Evolutionary conservation across 2,797 vertebrate genomes (phyloP), one percentile per base, ranked within the genome.

Genomic region (Myotis myotis): DNA sequence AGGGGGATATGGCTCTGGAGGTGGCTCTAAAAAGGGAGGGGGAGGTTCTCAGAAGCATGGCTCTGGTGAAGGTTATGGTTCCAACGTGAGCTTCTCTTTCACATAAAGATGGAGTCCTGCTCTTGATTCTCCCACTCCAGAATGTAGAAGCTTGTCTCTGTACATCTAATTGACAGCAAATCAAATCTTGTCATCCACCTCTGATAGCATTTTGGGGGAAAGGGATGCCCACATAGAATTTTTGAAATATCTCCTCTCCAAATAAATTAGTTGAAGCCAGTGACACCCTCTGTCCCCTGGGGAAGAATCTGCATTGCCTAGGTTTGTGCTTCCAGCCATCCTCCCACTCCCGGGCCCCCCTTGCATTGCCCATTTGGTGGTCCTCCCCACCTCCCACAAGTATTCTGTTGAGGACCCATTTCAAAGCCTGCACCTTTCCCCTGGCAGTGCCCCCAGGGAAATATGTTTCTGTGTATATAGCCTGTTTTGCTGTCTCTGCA

Each of bases 381-480:
- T 51, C 66, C 76, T 55, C 41, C 82, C 79, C 51, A 3, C 30
- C 7, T 60, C 41, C 7, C 41, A 72, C 2, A 13, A 20, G 12
- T 76, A 12, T 33, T 71, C 62, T 83, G 33, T 49, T 19, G 57
- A 91, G 71, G 70, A 92, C 22, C 22, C 49, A 71, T 47, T 44
- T 75, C 85, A 47, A 76, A 84, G 51, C 78, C 55, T 30, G 33
- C 1, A 1, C 28, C 51, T 41, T 49, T 78, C 64, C 88, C 70
- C 25, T 66, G 55, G 76, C 51, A 33, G 28, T 83, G 57, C n/a
- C n/a, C 81, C 25, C 2, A n/a, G 87, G 72, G 53, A 95, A 72
- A 28, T 8, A 11, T 75, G 68, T 80, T 94, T 86, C 86, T 93
- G 28, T 96, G 94, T 96, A 95, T 23, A 95, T 90, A 97, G 75